phyloP scores from a whole-genome alignment of 2,113 vertebrate species.

The Atherinomorus stipes region DNA sequence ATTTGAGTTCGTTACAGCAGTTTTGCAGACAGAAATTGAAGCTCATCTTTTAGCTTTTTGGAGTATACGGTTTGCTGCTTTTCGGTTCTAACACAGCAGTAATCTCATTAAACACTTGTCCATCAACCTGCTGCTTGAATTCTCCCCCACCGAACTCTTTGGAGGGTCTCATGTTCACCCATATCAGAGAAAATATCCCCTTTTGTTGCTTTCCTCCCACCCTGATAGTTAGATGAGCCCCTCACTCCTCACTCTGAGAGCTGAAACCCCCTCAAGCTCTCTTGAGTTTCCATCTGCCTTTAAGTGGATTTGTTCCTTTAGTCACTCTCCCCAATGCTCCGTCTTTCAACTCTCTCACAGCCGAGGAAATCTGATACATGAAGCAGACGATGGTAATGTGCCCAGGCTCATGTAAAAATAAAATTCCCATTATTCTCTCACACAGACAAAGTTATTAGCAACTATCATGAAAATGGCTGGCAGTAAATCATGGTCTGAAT shows the following conservation, averaged over 20 bases:
- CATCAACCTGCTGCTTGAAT: constrained; percentile 15
- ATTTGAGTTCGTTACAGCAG: not conserved
- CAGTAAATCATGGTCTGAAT: constrained; percentile 55
- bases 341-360: constrained; percentile 43
- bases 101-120: constrained; percentile 7
- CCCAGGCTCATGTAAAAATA: constrained; percentile 74
- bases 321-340: constrained; percentile 32
- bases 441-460: constrained; percentile 60
- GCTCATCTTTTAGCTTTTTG: not conserved
- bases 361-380: constrained; percentile 62
- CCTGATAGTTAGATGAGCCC: constrained; percentile 33
- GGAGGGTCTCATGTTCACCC: constrained; percentile 23
- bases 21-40: not conserved
- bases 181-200: not conserved
- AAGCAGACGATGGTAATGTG: constrained; percentile 63
- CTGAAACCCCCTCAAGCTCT: constrained; percentile 42
- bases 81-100: no score
- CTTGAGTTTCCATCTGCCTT: constrained; percentile 43
- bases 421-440: constrained; percentile 61
- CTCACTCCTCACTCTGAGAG: constrained; percentile 15
- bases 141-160: constrained; percentile 10
- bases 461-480: constrained; percentile 49
- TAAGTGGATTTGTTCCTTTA: constrained; percentile 48
- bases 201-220: not conserved
- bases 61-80: not conserved